Evolutionary conservation across 2,797 vertebrate genomes (phyloP).

Genomic region (Nyctibius grandis): DNA sequence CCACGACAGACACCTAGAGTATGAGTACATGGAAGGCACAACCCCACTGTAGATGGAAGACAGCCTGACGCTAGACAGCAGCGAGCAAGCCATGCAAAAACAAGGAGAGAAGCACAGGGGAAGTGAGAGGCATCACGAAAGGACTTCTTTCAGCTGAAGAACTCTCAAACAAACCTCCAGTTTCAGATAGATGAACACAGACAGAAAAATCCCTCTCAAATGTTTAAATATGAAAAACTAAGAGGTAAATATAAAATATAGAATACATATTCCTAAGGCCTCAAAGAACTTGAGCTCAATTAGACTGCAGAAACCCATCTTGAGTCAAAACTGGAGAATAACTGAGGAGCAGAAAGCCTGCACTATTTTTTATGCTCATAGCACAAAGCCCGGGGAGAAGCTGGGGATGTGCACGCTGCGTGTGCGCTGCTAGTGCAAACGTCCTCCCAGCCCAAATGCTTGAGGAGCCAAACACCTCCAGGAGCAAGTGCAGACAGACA

Average conservation of each 20-base stretch:
- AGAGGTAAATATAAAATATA: not conserved
- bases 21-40: not conserved
- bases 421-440: not conserved
- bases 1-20: not conserved
- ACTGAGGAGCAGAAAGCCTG: not conserved
- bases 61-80: not conserved
- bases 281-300: not conserved
- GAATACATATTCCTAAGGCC: not conserved
- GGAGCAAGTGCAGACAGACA: not conserved
- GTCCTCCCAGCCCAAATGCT: not conserved
- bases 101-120: not conserved
- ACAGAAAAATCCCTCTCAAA: not conserved
- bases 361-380: rapidly evolving
- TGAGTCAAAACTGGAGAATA: not conserved
- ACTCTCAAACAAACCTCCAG: not conserved
- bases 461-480: not conserved
- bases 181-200: not conserved
- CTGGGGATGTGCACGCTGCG: too few species aligned
- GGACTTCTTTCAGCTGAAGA: not conserved
- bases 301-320: not conserved
- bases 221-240: not conserved
- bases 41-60: not conserved
- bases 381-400: too few species aligned
- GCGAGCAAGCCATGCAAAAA: not conserved
- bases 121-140: not conserved